phyloP scores from a whole-genome alignment of 2,888 invertebrate species.

The Catocala nupta region DNA sequence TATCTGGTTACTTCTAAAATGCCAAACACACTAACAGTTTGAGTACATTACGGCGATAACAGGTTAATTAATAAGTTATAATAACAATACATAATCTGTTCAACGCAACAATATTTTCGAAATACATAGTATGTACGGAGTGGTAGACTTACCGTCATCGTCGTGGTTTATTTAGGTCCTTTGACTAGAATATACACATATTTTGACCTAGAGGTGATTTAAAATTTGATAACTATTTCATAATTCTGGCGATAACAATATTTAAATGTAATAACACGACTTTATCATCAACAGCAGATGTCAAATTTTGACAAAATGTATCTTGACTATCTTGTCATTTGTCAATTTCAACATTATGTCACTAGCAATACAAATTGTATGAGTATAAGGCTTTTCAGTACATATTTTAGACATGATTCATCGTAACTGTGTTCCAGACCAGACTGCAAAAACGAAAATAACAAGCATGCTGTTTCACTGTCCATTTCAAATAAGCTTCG shows the following conservation, averaged over 20 bases:
- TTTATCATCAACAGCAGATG: not conserved
- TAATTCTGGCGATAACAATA: slow-evolving; percentile 8
- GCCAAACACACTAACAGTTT: slow-evolving; percentile 9
- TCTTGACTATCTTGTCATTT: not conserved
- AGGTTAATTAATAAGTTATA: slow-evolving; percentile 10
- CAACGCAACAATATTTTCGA: slow-evolving; percentile 15
- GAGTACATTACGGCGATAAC: not conserved
- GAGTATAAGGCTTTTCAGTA: not conserved
- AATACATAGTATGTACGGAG: not conserved
- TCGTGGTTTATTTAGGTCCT: slow-evolving; percentile 26
- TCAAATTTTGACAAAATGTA: not conserved
- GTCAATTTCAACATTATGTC: not conserved
- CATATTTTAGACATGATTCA: not conserved
- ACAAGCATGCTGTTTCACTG: no score
- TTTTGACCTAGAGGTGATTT: slow-evolving; percentile 11
- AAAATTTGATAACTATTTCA: slow-evolving; percentile 17
- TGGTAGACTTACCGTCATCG: slow-evolving; percentile 42
- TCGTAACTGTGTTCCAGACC: not conserved
- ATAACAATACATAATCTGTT: slow-evolving; percentile 26
- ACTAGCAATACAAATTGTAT: not conserved
- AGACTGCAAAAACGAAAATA: no score
- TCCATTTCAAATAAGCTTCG: no score
- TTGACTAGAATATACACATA: slow-evolving; percentile 19
- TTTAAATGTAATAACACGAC: not conserved
- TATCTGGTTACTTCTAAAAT: slow-evolving; percentile 8